These are phyloP conservation scores for Megalopta genalis DNA, from an alignment of 1,140 invertebrate genomes.

Conservation along the genomic window DNA sequence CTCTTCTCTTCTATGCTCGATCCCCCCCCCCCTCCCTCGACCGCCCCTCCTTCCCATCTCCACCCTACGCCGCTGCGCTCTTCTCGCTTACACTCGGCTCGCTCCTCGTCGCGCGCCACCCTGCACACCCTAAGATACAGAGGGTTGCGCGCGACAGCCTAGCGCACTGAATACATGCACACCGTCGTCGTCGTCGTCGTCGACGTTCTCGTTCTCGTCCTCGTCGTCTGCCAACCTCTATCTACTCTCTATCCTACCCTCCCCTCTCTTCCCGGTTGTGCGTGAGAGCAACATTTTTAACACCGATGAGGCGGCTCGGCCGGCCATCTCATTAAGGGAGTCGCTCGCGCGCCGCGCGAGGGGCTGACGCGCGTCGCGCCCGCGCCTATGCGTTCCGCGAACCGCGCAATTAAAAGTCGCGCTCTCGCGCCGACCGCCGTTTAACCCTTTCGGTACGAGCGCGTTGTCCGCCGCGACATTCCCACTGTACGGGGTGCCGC, in stretches of 20 bases:
- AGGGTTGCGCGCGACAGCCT: conserved; percentile 41
- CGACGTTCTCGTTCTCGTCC: too few relatives aligned
- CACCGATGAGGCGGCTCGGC: conserved; percentile 49
- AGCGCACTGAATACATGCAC: conserved; percentile 47
- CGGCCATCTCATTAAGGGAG: conserved; percentile 56
- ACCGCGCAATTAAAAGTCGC: conserved; percentile 50
- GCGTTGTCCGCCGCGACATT: too few relatives aligned
- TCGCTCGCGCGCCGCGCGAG: conserved; percentile 18
- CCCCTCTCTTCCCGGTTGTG: neutral
- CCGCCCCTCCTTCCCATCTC: too few relatives aligned
- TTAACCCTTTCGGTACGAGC: too few relatives aligned
- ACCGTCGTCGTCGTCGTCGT: too few relatives aligned
- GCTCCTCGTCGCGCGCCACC: too few relatives aligned
- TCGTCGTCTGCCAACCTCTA: conserved; percentile 12
- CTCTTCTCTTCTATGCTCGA: too few relatives aligned
- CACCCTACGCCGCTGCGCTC: conserved; percentile 37
- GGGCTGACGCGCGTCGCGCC: neutral
- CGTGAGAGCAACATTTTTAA: conserved; percentile 56
- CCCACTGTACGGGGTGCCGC: too few relatives aligned
- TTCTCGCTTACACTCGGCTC: neutral
- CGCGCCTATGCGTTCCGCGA: conserved; percentile 20
- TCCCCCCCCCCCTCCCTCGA: too few relatives aligned
- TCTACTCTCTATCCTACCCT: conserved; percentile 20
- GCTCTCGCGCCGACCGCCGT: conserved; percentile 9
- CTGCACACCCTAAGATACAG: conserved; percentile 20